Percentiles rank a stretch among this genome's conserved stretches.
Evolutionary conservation across 2,888 invertebrate genomes (phyloP).

Genomic region (Aleiodes leptofemur): DNA sequence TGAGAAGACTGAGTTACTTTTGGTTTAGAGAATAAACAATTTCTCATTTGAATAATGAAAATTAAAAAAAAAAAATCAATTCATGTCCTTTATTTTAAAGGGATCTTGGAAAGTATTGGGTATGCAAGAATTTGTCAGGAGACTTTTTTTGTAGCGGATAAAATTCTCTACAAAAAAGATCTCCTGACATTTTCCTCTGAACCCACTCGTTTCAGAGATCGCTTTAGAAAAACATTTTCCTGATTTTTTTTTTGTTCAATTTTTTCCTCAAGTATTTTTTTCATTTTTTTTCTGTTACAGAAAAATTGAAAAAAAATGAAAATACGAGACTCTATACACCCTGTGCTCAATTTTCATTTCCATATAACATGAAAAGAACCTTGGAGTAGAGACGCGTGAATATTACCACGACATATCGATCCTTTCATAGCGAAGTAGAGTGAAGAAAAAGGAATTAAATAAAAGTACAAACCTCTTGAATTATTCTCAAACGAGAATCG

Average conservation of each 20-base stretch:
- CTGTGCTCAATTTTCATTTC: background rate
- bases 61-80: background rate
- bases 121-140: no score
- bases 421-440: background rate
- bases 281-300: background rate
- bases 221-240: no score
- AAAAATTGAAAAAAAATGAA: background rate
- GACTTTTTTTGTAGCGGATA: no score
- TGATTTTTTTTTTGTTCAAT: no score
- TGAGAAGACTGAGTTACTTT: background rate
- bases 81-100: no score
- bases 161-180: no score
- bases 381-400: conserved; percentile 1
- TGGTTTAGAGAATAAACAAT: background rate
- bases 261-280: no score
- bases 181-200: no score
- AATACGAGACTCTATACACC: background rate
- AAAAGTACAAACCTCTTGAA: background rate
- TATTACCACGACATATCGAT: background rate
- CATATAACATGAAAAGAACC: conserved; percentile 2
- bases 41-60: background rate
- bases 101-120: no score
- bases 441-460: background rate
- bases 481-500: background rate
- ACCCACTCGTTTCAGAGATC: no score